Evolutionary conservation across 2,113 vertebrate species (phyloP).

Genomic region (Macrotis lagotis): DNA sequence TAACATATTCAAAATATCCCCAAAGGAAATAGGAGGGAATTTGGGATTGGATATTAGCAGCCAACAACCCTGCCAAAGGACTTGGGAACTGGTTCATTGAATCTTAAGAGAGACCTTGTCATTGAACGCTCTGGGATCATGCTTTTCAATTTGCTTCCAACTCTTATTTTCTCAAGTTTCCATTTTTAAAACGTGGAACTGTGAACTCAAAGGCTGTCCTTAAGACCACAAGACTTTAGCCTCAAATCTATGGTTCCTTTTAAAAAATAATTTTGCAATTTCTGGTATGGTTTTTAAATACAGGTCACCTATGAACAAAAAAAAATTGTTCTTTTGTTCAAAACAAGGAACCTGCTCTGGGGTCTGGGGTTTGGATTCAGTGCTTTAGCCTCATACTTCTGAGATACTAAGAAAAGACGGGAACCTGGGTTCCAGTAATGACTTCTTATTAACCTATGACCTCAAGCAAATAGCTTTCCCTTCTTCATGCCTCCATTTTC

Average conservation of each 20-base stretch:
- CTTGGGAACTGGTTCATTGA: not conserved
- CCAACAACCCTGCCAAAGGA: not conserved
- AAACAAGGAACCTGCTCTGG: not conserved
- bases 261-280: not conserved
- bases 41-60: not conserved
- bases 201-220: not conserved
- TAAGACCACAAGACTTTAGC: not conserved
- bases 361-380: not conserved
- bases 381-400: not conserved
- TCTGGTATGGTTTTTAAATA: not conserved
- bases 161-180: not conserved
- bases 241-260: not conserved
- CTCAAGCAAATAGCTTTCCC: too few species aligned
- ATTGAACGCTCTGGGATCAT: not conserved
- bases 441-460: not conserved
- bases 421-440: not conserved
- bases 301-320: not conserved
- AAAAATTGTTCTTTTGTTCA: not conserved
- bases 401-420: slow-evolving; percentile 11
- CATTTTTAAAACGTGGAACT: not conserved
- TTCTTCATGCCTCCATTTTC: too few species aligned
- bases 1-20: too few species aligned
- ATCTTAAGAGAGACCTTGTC: not conserved
- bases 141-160: not conserved
- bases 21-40: not conserved